Percentiles rank a stretch among this genome's conserved stretches.
phyloP scores from a whole-genome alignment of 2,113 vertebrate species.

The Tachysurus vachellii region DNA sequence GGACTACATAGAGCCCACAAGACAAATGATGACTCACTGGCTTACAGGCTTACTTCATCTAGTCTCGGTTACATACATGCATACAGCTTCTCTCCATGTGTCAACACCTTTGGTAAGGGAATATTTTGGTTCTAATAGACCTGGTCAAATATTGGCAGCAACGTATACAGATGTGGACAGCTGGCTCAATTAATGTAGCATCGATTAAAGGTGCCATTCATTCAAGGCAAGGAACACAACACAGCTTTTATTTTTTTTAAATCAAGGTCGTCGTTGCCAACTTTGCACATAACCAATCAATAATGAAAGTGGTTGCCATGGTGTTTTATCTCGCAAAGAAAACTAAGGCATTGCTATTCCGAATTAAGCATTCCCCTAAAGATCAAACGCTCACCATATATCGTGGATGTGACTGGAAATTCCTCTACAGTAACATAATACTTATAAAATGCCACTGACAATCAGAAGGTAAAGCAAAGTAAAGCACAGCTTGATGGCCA shows the following conservation, averaged over 20 bases:
- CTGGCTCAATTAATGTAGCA: not conserved
- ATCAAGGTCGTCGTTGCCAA: conserved; percentile 29
- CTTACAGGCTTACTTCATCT: not conserved
- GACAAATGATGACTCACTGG: not conserved
- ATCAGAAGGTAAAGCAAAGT: not conserved
- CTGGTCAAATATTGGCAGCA: not conserved
- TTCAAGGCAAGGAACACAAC: conserved; percentile 11
- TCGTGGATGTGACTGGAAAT: not conserved
- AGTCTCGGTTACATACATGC: not conserved
- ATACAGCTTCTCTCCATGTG: not conserved
- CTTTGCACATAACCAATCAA: conserved; percentile 1
- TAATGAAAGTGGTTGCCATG: conserved; percentile 39
- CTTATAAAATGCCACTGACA: not conserved
- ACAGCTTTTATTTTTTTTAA: not conserved
- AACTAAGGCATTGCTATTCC: conserved; percentile 6
- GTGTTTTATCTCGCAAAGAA: conserved; percentile 9
- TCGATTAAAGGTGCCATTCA: not conserved
- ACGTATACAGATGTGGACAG: not conserved
- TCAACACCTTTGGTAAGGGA: not conserved
- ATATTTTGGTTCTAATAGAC: not conserved
- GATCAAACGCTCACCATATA: too few relatives aligned
- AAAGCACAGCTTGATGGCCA: not conserved
- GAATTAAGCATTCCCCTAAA: not conserved
- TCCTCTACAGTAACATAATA: not conserved
- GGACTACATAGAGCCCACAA: not conserved